Base-by-base conservation (phyloP, 2,797 vertebrate genomes). In the Glossophaga mutica region DNA sequence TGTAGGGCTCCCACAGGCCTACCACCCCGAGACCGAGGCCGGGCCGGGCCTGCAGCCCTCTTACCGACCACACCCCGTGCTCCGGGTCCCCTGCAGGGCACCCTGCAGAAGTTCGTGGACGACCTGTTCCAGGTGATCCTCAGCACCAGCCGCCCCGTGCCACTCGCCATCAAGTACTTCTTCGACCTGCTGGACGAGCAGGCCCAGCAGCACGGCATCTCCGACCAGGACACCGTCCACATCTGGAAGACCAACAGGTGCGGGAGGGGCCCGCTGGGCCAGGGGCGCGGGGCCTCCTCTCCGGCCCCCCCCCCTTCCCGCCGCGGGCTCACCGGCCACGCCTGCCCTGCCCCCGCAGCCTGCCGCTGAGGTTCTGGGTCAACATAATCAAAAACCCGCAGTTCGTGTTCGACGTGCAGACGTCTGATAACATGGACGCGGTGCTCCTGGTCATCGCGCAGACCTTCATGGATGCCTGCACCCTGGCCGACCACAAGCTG, bases 211-310 rank as follows among this genome's bases (percentile, higher is more conserved):
- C 99, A 99, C 0, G 98, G 99, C 90, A 99, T 99, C 19, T 94
- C 98, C 0, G 99, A 99, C 98, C 98, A 99, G 0, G 99, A 99
- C 97, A 99, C 99, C 0, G 99, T 99, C 96, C 99, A 99, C 91
- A 99, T 99, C 92, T 99, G 99, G 99, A 99, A 99, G 98, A 99
- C 99, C 93, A 99, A 99, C 98, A 99, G 99, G 99, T 99, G 77
- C n/a, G 92, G 29, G 84, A 0, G 14, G 62, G 50, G 77, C 37
- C 1, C 0, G 32, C 24, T 0, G 46, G 29, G 29, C 3, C 4
- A 0, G 42, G 26, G 7, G 73, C n/a, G 37, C 0, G 0, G 18
- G 48, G 48, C 24, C 24, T 26, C 15, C 24, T 32, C 22, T 16
- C n/a, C 42, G 2, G 24, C 42, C 52, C n/a, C n/a, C n/a, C n/a